These are phyloP conservation scores for Glareola pratincola DNA, from an alignment of 2,113 vertebrate genomes.

Conservation along the genomic window DNA sequence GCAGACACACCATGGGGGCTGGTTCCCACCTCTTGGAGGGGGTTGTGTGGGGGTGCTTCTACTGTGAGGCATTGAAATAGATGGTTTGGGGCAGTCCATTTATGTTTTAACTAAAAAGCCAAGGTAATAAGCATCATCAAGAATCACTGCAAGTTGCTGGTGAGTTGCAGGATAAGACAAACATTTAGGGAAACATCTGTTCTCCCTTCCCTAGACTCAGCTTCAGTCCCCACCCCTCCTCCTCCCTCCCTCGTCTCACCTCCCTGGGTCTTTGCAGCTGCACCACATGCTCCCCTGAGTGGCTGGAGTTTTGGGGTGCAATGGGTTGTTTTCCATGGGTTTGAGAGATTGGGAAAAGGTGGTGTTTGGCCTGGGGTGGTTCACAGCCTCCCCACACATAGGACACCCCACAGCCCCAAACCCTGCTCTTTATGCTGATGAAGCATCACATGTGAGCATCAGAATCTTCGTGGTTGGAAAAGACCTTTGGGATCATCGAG, in stretches of 20 bases:
- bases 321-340: not conserved
- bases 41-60: not conserved
- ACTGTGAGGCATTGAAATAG: not conserved
- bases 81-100: not conserved
- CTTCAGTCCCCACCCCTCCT: not conserved
- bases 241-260: not conserved
- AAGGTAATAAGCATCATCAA: not conserved
- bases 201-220: not conserved
- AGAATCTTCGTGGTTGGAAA: too few relatives aligned
- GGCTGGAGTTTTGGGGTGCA: not conserved
- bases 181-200: not conserved
- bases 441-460: rapidly evolving
- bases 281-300: not conserved
- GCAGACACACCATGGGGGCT: not conserved
- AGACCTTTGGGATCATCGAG: too few relatives aligned
- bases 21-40: not conserved
- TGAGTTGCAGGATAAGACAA: not conserved
- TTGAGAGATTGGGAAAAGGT: not conserved
- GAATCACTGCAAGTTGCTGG: not conserved
- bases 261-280: not conserved
- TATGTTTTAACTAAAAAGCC: not conserved
- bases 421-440: not conserved
- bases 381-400: not conserved
- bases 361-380: not conserved
- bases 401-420: not conserved